Percentiles rank a stretch among this genome's conserved stretches.
Conservation (phyloP, 2,113 vertebrate genomes). For the Calonectris borealis region DNA sequence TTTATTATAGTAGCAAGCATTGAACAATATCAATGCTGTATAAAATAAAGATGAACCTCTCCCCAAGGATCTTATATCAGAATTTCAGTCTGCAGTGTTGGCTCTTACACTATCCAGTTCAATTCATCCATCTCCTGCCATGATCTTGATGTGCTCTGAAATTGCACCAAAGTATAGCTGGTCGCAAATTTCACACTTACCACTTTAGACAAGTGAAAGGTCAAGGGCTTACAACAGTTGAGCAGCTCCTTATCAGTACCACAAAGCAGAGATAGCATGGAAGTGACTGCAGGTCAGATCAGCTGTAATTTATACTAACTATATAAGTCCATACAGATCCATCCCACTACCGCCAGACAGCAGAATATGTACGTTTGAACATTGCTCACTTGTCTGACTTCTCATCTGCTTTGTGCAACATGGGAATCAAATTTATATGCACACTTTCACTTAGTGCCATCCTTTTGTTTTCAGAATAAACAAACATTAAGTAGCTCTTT, state of each 20-base stretch:
- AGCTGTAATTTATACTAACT: constrained; percentile 57
- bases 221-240: constrained; percentile 54
- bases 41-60: not conserved
- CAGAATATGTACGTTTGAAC: not conserved
- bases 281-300: constrained; percentile 47
- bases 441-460: not conserved
- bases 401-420: not conserved
- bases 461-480: not conserved
- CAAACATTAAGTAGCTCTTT: not conserved
- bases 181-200: constrained; percentile 61
- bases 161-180: constrained; percentile 46
- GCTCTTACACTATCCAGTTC: constrained; percentile 22
- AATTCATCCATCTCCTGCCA: constrained; percentile 34
- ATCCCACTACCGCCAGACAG: not conserved
- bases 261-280: not conserved
- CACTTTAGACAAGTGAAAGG: constrained; percentile 59
- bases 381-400: not conserved
- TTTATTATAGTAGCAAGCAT: not conserved
- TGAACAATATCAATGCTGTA: not conserved
- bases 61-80: not conserved
- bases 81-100: not conserved
- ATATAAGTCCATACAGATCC: not conserved
- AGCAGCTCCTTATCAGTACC: constrained; percentile 34
- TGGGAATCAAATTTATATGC: not conserved
- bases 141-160: constrained; percentile 55